These are phyloP conservation scores for Gymnoscopelus braueri DNA, from an alignment of 2,797 vertebrate species.

Conservation along the genomic window DNA sequence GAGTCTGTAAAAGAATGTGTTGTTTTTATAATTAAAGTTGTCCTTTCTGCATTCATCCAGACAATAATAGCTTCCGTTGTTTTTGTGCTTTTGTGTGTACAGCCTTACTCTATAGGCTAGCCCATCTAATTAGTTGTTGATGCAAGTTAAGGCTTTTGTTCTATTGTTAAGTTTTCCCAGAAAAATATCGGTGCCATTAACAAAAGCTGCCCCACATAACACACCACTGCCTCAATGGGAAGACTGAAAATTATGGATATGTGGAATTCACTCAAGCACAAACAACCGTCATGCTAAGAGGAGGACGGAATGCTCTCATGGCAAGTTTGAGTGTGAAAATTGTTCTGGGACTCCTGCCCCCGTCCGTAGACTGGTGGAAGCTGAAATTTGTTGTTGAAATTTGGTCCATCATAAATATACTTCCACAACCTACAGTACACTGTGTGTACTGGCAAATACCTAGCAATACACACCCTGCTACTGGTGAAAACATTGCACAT, in stretches of 20 bases:
- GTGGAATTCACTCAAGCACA: conserved; percentile 55
- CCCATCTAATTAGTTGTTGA: conserved; percentile 52
- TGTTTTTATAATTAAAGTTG: neutral
- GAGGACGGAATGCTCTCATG: conserved; percentile 31
- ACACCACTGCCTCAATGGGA: conserved; percentile 47
- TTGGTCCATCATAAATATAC: too few relatives aligned
- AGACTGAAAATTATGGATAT: conserved; percentile 55
- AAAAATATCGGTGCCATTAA: conserved; percentile 48
- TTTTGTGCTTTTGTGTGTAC: conserved; percentile 14
- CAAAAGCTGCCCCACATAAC: conserved; percentile 80
- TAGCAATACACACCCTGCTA: neutral
- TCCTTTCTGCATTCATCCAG: conserved; percentile 47
- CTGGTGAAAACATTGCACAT: neutral
- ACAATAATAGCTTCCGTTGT: conserved; percentile 70
- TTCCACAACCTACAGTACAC: too few relatives aligned
- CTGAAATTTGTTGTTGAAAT: too few relatives aligned
- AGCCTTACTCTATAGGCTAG: conserved; percentile 17
- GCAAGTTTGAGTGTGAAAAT: conserved; percentile 14
- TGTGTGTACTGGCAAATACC: too few relatives aligned
- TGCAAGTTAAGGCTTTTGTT: conserved; percentile 63
- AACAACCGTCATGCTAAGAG: conserved; percentile 23
- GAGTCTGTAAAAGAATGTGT: neutral
- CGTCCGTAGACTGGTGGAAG: neutral
- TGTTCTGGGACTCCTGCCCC: conserved; percentile 4
- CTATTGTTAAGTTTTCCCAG: conserved; percentile 48